Evolutionary conservation across 2,113 vertebrate species (phyloP).

Genomic region (Synodontis membranacea): DNA sequence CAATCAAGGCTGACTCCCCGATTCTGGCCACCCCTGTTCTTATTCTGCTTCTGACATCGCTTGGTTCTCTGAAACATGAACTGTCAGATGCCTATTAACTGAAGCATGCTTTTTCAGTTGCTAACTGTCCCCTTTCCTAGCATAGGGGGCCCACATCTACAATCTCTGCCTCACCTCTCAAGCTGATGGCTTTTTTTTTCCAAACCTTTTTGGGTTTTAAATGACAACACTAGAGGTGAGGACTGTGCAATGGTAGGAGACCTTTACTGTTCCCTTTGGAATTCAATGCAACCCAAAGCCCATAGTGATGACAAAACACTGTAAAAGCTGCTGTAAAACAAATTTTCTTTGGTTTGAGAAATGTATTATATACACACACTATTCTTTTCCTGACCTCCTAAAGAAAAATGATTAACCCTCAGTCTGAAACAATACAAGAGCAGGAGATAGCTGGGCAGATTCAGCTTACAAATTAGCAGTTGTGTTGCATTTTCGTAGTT

Average conservation of each 20-base stretch:
- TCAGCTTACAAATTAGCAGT: not conserved
- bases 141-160: not conserved
- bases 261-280: conserved; percentile 48
- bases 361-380: not conserved
- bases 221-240: conserved; percentile 47
- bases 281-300: conserved; percentile 63
- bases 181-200: conserved; percentile 67
- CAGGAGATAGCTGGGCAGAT: not conserved
- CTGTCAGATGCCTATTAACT: conserved; percentile 73
- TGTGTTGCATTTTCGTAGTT: not conserved
- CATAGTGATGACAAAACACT: conserved; percentile 8
- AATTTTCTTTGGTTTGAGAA: not conserved
- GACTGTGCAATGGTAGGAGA: conserved; percentile 57
- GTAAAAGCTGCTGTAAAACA: not conserved
- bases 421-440: not conserved
- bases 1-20: not conserved
- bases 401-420: not conserved
- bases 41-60: conserved; percentile 66
- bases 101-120: conserved; percentile 64
- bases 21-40: conserved; percentile 16
- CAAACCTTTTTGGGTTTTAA: conserved; percentile 60
- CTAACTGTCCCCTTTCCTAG: conserved; percentile 41
- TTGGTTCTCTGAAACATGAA: conserved; percentile 75
- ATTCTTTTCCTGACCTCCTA: not conserved
- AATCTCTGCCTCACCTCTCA: conserved; percentile 64